These are phyloP conservation scores for Folsomia manolachei DNA, from an alignment of 2,888 invertebrate genomes.

Conservation along the genomic window DNA sequence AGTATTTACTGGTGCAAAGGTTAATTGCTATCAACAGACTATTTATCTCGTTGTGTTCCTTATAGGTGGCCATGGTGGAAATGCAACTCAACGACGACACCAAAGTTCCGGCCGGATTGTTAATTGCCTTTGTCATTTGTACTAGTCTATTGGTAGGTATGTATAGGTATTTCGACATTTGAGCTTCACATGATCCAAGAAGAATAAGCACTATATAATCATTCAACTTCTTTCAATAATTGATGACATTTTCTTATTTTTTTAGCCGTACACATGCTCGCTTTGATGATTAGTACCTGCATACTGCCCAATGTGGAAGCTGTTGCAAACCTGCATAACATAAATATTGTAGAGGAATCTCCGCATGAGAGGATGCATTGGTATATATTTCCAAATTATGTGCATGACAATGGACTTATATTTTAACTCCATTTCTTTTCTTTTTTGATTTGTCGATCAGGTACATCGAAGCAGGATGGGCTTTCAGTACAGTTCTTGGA, in stretches of 20 bases:
- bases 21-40: too few relatives aligned
- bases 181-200: too few relatives aligned
- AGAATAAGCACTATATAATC: too few relatives aligned
- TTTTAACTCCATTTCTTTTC: too few relatives aligned
- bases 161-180: too few relatives aligned
- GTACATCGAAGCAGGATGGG: slow-evolving; percentile 90
- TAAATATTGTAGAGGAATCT: slow-evolving; percentile 78
- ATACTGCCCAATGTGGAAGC: slow-evolving; percentile 91
- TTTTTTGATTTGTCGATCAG: slow-evolving; percentile 57
- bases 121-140: slow-evolving; percentile 85
- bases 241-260: too few relatives aligned
- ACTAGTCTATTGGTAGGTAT: slow-evolving; percentile 76
- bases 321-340: slow-evolving; percentile 78
- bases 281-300: slow-evolving; percentile 94
- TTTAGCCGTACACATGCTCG: slow-evolving; percentile 82
- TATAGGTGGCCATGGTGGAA: slow-evolving; percentile 92
- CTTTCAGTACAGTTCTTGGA: slow-evolving; percentile 87
- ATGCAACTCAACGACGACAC: slow-evolving; percentile 81
- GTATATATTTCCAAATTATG: slow-evolving; percentile 27
- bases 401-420: too few relatives aligned
- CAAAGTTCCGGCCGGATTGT: slow-evolving; percentile 75
- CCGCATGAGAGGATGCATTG: slow-evolving; percentile 74
- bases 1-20: neutral
- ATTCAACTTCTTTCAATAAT: too few relatives aligned
- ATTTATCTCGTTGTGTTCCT: too few relatives aligned